A percentile compares a stretch with the other conserved stretches of the same genome.
phyloP scores from a whole-genome alignment of 2,888 invertebrate species.

The Lamellibrachia columna region DNA sequence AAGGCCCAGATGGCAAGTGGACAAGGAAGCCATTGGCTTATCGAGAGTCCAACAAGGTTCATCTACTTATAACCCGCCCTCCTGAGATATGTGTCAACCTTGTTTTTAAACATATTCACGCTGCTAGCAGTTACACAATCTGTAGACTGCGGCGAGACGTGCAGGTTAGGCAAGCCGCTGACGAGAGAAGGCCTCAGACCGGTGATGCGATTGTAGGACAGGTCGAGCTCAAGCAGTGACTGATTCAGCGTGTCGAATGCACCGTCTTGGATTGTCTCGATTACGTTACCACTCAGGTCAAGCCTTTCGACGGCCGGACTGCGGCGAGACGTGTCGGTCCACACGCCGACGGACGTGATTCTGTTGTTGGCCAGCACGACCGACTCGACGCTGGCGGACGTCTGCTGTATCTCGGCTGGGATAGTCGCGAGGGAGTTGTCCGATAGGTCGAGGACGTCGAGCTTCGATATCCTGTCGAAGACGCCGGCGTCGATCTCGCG shows the following conservation, averaged over 20 bases:
- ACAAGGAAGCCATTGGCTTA: too few relatives aligned
- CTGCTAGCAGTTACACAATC: too few relatives aligned
- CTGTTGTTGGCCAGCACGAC: slow-evolving; percentile 29
- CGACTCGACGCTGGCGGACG: slow-evolving; percentile 28
- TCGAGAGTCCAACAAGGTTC: too few relatives aligned
- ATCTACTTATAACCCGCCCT: too few relatives aligned
- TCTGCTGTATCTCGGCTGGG: slow-evolving; percentile 30
- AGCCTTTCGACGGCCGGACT: slow-evolving; percentile 33
- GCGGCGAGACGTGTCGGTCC: slow-evolving; percentile 31
- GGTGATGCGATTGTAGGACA: slow-evolving; percentile 20
- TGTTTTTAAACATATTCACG: too few relatives aligned
- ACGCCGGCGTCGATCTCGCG: slow-evolving; percentile 21
- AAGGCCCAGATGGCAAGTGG: too few relatives aligned
- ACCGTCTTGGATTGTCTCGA: slow-evolving; percentile 22
- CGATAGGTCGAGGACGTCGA: slow-evolving; percentile 31
- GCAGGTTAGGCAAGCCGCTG: slow-evolving; percentile 7
- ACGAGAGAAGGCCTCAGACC: background rate
- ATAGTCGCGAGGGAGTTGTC: slow-evolving; percentile 26
- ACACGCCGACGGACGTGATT: slow-evolving; percentile 26
- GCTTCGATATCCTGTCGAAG: slow-evolving; percentile 30
- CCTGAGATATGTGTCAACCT: too few relatives aligned
- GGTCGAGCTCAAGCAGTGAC: slow-evolving; percentile 23
- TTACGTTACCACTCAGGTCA: slow-evolving; percentile 23
- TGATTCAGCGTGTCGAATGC: slow-evolving; percentile 30
- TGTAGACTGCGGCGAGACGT: slow-evolving; percentile 21